Evolutionary conservation across 1,140 invertebrate genomes (phyloP), one percentile per base, ranked within the genome.

Genomic region (Pectinophora gossypiella): DNA sequence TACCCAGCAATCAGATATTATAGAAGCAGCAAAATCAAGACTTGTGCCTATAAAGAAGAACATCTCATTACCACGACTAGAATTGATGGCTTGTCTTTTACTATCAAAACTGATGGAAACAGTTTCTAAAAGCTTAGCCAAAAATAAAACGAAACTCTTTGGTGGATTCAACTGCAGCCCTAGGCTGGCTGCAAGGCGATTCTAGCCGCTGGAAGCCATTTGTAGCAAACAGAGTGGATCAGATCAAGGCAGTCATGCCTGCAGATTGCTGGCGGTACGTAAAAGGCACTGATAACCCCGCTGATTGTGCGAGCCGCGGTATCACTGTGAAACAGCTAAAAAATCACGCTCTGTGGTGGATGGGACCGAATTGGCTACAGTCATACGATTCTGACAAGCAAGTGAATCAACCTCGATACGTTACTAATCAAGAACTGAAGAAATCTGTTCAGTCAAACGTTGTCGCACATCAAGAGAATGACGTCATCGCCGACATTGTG

Each of bases 291-390:
- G 44, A 73, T 2, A 89, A 90, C 61, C 78, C 81, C 13, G 80
- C 79, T 1, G 85, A 89, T 62, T 45, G 61, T 1, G 23, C 67
- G 9, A 82, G 79, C 9, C 50, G 86, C 42, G 85, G 86, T 13
- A 13, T 66, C 10, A 18, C 49, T 18, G 40, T 57, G 21, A 3
- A 40, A 38, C 36, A 63, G 12, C 42, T 73, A 15, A 48, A 42
- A 36, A 19, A 59, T 19, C 40, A 50, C 47, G 12, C 45, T 0
- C 48, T 69, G 13, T 78, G 59, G 68, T 70, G 22, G 55, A 35
- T 71, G 15, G 71, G 73, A 46, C 48, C 57, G 1, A 4, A n/a
- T 4, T 55, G 48, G 48, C 18, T 50, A 19, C 36, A 19, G 4
- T 38, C 27, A 75, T 49, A 7, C 62, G 12, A 15, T 7, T 13